Evolutionary conservation across 2,888 invertebrate genomes (phyloP), one percentile per base, ranked within the genome.

Genomic region (Rhingia rostrata): DNA sequence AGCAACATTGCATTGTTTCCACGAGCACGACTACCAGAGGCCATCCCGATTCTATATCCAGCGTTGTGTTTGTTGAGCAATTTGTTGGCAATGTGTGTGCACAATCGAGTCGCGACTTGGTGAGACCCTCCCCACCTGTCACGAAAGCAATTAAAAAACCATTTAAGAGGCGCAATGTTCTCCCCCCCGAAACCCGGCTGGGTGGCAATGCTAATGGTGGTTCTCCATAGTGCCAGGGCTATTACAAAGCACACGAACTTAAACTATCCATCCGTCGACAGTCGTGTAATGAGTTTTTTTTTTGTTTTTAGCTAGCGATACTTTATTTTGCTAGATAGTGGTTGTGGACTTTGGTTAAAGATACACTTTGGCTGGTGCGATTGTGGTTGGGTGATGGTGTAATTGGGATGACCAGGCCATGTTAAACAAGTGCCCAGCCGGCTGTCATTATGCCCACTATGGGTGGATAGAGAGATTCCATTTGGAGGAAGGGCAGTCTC

Each of bases 61-160:
- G 39, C 45, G 33, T 51, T 14, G 56, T 58, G 63, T 77, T 67
- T 79, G 69, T 60, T 61, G 35, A 51, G 79, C 60, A 64, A 83
- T 84, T 69, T 69, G 60, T 69, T 69, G 10, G 35, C 53, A 47
- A 70, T 64, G 58, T 75, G 58, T 75, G 58, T 75, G 56, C 37
- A 51, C 35, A 64, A 53, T 61, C 33, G 63, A 22, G 14, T 39
- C 14, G 49, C 30, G 45, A 5, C 35, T 45, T 37, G 60, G n/a
- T 60, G 49, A 14, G 66, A 60, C 43, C 39, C 37, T 69, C 58
- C 35, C 69, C 83, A 64, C 61, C 66, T 72, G 78, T 67, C 66
- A 78, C 58, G 64, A 56, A 74, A 79, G 83, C 74, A 83, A 83
- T 83, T 84, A 84, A 84, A 84, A 84, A 69, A 64, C 60, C 79